Evolutionary conservation across 2,888 invertebrate genomes (phyloP).

Genomic region (Diaperis boleti): DNA sequence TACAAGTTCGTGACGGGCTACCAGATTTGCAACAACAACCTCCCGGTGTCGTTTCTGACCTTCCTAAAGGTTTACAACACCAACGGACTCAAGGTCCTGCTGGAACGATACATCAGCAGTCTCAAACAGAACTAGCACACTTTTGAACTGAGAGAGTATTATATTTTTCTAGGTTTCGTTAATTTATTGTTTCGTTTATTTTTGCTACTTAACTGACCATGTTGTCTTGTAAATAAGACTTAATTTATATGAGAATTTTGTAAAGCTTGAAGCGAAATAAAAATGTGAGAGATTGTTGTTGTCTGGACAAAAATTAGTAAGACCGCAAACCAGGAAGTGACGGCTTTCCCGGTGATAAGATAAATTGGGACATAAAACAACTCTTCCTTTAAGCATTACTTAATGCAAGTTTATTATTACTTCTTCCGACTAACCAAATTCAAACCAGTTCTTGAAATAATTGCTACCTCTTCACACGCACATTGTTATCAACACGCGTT

Average conservation of each 20-base stretch:
- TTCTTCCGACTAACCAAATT: neutral
- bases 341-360: neutral
- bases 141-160: slow-evolving; percentile 10
- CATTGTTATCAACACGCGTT: neutral
- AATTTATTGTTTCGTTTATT: slow-evolving; percentile 21
- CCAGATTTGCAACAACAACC: slow-evolving; percentile 55
- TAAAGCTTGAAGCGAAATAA: slow-evolving; percentile 20
- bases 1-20: slow-evolving; percentile 58
- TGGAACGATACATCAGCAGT: slow-evolving; percentile 31
- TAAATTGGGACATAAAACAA: neutral
- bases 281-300: neutral
- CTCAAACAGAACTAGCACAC: slow-evolving; percentile 16
- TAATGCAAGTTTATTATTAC: neutral
- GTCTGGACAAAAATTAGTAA: no score
- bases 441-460: neutral
- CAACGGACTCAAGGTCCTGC: slow-evolving; percentile 46
- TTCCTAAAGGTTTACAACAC: slow-evolving; percentile 58
- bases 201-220: slow-evolving; percentile 17
- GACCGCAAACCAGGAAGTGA: neutral
- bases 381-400: no score
- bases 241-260: slow-evolving; percentile 25
- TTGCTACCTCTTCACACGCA: neutral
- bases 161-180: slow-evolving; percentile 19
- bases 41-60: slow-evolving; percentile 57
- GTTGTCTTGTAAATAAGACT: slow-evolving; percentile 4